Evolutionary conservation across 2,797 vertebrate species (phyloP).

Genomic region (Helarctos malayanus): DNA sequence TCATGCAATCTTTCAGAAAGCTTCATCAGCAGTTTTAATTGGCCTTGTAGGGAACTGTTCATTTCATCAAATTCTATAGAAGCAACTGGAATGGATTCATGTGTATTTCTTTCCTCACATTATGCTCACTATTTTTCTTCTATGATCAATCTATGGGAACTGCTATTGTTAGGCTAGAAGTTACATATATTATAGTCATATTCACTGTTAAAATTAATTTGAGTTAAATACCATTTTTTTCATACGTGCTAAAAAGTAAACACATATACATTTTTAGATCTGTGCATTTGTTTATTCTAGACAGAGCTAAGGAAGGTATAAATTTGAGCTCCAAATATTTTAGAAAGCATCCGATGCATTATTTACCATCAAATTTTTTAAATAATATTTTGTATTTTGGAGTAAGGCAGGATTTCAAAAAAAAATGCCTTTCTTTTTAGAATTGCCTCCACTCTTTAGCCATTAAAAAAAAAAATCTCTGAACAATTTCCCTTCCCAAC

Average conservation of each 20-base stretch:
- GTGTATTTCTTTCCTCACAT: constrained; percentile 38
- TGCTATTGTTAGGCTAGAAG: constrained; percentile 69
- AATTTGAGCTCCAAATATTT: neutral
- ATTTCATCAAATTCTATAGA: constrained; percentile 81
- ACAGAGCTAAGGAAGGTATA: neutral
- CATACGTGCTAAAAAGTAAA: neutral
- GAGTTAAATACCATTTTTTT: constrained; percentile 1
- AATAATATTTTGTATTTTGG: neutral
- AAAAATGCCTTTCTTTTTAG: constrained; percentile 43
- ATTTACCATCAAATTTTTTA: constrained; percentile 6
- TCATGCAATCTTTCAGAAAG: constrained; percentile 47
- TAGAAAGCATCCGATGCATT: neutral
- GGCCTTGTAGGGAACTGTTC: constrained; percentile 61
- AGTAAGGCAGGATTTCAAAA: neutral
- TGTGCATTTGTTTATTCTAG: neutral
- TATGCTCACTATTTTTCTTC: neutral
- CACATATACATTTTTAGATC: neutral
- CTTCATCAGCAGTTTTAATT: constrained; percentile 67
- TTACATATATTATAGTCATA: constrained; percentile 73
- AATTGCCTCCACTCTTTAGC: neutral
- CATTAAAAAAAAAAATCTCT: constrained; percentile 10
- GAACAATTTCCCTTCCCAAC: neutral
- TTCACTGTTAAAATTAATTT: constrained; percentile 6
- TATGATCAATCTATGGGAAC: constrained; percentile 47
- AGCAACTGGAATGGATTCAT: constrained; percentile 35